Conservation (phyloP, 2,888 invertebrate genomes). For the Griposia aprilina region DNA sequence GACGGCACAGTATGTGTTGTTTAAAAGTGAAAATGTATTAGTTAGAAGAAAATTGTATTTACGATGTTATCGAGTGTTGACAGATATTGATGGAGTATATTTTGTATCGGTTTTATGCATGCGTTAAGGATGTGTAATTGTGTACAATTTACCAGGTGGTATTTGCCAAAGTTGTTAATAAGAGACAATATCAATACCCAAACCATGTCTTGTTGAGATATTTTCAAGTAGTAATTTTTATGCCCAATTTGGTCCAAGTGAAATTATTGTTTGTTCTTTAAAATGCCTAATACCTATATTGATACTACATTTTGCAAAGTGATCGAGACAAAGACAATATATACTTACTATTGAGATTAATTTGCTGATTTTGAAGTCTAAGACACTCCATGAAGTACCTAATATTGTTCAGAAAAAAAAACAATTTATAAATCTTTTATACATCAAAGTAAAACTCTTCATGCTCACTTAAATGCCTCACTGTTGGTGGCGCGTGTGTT, state of each 20-base stretch:
- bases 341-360: too few species aligned
- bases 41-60: slow-evolving; percentile 60
- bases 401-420: neutral
- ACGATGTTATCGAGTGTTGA: slow-evolving; percentile 51
- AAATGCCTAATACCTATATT: too few species aligned
- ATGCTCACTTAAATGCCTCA: too few species aligned
- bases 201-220: neutral
- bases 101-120: slow-evolving; percentile 69
- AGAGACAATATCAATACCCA: neutral
- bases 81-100: slow-evolving; percentile 57
- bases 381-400: neutral
- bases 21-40: slow-evolving; percentile 64
- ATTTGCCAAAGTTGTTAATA: slow-evolving; percentile 37
- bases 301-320: neutral
- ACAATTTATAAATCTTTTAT: neutral
- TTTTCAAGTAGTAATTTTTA: neutral
- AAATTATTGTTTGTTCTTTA: neutral
- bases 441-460: neutral
- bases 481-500: too few species aligned
- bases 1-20: slow-evolving; percentile 71
- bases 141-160: slow-evolving; percentile 32
- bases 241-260: neutral
- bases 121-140: slow-evolving; percentile 57
- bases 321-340: too few species aligned
- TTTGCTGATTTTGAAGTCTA: neutral